phyloP scores from a whole-genome alignment of 2,113 vertebrate species.

The Procavia capensis region DNA sequence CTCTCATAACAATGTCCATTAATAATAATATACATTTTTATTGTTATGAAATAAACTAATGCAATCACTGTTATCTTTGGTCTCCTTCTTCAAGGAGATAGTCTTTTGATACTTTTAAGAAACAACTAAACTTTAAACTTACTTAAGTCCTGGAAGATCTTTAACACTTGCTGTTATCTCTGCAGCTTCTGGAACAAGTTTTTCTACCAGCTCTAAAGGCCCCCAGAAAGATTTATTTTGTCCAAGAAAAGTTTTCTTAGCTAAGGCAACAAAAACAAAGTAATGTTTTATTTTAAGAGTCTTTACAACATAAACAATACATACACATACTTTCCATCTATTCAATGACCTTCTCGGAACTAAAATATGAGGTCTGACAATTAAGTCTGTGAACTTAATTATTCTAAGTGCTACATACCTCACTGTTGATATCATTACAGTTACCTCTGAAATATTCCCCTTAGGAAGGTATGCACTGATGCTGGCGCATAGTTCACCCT shows the following conservation, averaged over 20 bases:
- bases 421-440: too few relatives aligned
- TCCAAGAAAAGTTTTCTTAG: conserved; percentile 98
- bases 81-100: neutral
- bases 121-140: conserved; percentile 79
- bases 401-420: too few relatives aligned
- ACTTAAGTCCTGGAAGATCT: conserved; percentile 98
- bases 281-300: conserved; percentile 47
- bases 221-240: conserved; percentile 99
- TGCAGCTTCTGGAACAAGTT: conserved; percentile 96
- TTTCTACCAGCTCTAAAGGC: conserved; percentile 98
- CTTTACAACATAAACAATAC: conserved; percentile 3
- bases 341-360: neutral
- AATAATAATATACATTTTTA: neutral
- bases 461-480: too few relatives aligned
- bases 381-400: too few relatives aligned
- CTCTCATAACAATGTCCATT: neutral
- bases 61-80: neutral
- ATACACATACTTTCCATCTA: neutral
- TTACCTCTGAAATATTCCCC: too few relatives aligned
- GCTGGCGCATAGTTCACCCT: too few relatives aligned
- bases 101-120: neutral
- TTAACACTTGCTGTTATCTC: conserved; percentile 99
- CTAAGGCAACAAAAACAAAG: conserved; percentile 84
- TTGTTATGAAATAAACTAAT: neutral
- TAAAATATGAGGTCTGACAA: too few relatives aligned